Conservation (phyloP, 2,797 vertebrate species). For the Parauchenoglanis punctatus region DNA sequence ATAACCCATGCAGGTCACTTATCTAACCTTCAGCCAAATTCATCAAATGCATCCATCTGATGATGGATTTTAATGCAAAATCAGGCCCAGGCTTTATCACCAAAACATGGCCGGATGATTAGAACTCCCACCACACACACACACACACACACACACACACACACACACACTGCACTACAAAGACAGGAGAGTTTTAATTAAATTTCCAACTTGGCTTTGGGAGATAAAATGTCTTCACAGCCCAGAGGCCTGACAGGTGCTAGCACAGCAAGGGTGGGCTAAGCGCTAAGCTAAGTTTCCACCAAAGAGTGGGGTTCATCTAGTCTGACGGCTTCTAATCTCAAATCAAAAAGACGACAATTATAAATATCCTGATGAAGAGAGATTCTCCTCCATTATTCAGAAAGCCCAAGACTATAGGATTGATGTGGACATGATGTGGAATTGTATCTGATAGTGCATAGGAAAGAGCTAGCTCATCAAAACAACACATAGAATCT, state of each 20-base stretch:
- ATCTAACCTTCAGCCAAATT: slow-evolving; percentile 3
- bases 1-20: slow-evolving; percentile 8
- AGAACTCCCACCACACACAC: background rate
- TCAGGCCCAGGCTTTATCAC: slow-evolving; percentile 30
- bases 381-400: slow-evolving; percentile 33
- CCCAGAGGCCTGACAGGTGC: slow-evolving; percentile 38
- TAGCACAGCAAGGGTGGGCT: slow-evolving; percentile 33
- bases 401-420: slow-evolving; percentile 34
- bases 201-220: slow-evolving; percentile 45
- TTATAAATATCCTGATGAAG: slow-evolving; percentile 52
- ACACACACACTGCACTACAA: slow-evolving; percentile 25
- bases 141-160: slow-evolving; percentile 10
- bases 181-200: slow-evolving; percentile 49
- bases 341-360: slow-evolving; percentile 49
- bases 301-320: slow-evolving; percentile 46
- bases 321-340: slow-evolving; percentile 50
- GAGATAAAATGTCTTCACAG: slow-evolving; percentile 48
- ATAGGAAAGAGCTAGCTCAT: slow-evolving; percentile 51
- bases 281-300: slow-evolving; percentile 38
- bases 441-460: slow-evolving; percentile 28
- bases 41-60: slow-evolving; percentile 16
- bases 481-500: slow-evolving; percentile 41
- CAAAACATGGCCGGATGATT: slow-evolving; percentile 24
- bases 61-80: slow-evolving; percentile 35
- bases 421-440: slow-evolving; percentile 40